Conservation (phyloP, 2,888 invertebrate genomes). For the Ernsta delagoae region DNA sequence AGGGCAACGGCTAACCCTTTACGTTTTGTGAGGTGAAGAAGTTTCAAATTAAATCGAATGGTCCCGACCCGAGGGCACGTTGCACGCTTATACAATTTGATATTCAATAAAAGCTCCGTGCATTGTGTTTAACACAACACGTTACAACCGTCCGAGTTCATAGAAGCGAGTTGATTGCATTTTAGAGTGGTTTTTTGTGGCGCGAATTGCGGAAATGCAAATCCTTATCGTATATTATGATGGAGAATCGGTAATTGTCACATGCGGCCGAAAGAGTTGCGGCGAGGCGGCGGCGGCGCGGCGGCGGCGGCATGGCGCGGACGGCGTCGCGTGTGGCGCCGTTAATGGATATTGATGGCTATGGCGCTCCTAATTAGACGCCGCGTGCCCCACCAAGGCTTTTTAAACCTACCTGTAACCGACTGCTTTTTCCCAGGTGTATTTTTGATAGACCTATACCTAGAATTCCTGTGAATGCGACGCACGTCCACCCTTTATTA, state of each 20-base stretch:
- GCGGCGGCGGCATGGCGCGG: conserved; percentile 44
- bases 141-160: conserved; percentile 28
- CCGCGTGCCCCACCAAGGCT: conserved; percentile 54
- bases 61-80: conserved; percentile 59
- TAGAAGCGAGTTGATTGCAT: conserved; percentile 33
- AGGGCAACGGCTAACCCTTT: conserved; percentile 81
- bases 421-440: conserved; percentile 53
- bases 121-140: conserved; percentile 45
- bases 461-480: conserved; percentile 12
- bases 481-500: background rate
- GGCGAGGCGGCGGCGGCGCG: conserved; percentile 49
- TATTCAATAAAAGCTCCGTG: conserved; percentile 66
- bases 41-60: conserved; percentile 74
- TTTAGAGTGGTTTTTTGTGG: conserved; percentile 42
- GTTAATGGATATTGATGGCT: conserved; percentile 83
- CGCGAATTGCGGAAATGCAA: conserved; percentile 66
- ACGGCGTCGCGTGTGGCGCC: conserved; percentile 79
- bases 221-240: conserved; percentile 64
- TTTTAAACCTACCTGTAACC: conserved; percentile 51
- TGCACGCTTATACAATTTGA: conserved; percentile 70
- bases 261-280: conserved; percentile 47
- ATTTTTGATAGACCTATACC: conserved; percentile 31
- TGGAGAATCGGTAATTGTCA: conserved; percentile 65
- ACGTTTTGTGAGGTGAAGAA: conserved; percentile 69
- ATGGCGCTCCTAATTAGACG: conserved; percentile 78